Conservation (phyloP, 1,140 invertebrate genomes). For the Grapholita molesta region DNA sequence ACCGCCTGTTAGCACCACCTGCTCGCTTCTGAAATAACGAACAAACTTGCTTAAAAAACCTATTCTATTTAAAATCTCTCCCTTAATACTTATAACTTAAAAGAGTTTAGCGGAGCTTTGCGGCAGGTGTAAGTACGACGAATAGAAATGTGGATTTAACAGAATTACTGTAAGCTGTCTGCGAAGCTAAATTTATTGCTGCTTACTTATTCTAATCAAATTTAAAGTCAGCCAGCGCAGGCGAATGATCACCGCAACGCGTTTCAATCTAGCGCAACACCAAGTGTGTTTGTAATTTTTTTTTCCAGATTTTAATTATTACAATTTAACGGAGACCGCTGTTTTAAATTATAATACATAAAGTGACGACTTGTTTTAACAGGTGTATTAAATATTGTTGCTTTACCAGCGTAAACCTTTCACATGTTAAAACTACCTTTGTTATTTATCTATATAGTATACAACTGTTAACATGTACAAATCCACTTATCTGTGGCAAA, state of each 20-base stretch:
- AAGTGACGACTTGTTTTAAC: no score
- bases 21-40: constrained; percentile 46
- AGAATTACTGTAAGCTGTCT: constrained; percentile 32
- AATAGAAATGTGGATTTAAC: constrained; percentile 26
- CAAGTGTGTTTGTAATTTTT: not conserved
- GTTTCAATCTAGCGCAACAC: not conserved
- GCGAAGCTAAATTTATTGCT: constrained; percentile 29
- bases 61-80: constrained; percentile 2
- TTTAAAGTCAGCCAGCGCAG: not conserved
- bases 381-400: no score
- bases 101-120: constrained; percentile 1
- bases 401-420: no score
- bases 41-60: constrained; percentile 31
- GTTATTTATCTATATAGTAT: no score
- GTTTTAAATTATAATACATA: no score
- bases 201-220: constrained; percentile 18
- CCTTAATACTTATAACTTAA: not conserved
- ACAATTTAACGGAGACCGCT: no score
- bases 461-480: no score
- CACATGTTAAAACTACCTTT: no score
- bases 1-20: constrained; percentile 51
- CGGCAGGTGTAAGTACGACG: constrained; percentile 29
- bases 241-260: not conserved
- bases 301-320: not conserved
- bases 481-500: no score